These are phyloP conservation scores for Phoeniculus purpureus DNA, from an alignment of 2,797 vertebrate genomes.

Conservation along the genomic window DNA sequence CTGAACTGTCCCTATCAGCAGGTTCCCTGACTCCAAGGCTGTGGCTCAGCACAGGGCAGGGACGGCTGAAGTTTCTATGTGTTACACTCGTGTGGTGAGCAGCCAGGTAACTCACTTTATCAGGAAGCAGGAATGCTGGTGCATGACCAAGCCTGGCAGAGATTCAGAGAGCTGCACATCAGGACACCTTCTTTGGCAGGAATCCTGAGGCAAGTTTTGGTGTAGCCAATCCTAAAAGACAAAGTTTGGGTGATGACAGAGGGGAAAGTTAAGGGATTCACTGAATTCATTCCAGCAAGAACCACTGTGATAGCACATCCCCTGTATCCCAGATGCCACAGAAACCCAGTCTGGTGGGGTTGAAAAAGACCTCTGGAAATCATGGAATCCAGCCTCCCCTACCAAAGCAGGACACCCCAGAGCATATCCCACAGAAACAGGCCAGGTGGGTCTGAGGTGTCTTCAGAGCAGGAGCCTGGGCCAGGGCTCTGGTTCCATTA, in stretches of 20 bases:
- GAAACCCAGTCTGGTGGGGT: too few species aligned
- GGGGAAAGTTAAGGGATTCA: background rate
- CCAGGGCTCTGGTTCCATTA: too few species aligned
- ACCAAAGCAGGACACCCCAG: too few species aligned
- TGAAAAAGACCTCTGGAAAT: too few species aligned
- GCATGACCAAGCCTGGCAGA: constrained; percentile 10
- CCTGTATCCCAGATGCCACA: too few species aligned
- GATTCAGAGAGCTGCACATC: background rate
- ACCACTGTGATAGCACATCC: too few species aligned
- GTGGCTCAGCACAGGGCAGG: background rate
- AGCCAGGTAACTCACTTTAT: background rate
- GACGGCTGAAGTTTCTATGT: background rate
- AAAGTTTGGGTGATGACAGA: background rate
- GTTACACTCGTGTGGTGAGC: background rate
- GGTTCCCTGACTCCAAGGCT: background rate
- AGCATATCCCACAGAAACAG: too few species aligned
- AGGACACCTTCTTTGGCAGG: background rate
- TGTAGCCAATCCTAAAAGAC: background rate
- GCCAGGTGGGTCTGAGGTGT: too few species aligned
- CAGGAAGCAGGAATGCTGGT: background rate
- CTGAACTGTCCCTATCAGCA: fast-evolving
- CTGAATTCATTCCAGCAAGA: too few species aligned
- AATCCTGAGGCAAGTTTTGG: background rate
- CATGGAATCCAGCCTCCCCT: too few species aligned
- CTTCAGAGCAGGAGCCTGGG: too few species aligned